A percentile compares a stretch with the other conserved stretches of the same genome.
These are phyloP conservation scores for Yponomeuta cagnagella DNA, from an alignment of 2,888 invertebrate genomes.

Conservation along the genomic window DNA sequence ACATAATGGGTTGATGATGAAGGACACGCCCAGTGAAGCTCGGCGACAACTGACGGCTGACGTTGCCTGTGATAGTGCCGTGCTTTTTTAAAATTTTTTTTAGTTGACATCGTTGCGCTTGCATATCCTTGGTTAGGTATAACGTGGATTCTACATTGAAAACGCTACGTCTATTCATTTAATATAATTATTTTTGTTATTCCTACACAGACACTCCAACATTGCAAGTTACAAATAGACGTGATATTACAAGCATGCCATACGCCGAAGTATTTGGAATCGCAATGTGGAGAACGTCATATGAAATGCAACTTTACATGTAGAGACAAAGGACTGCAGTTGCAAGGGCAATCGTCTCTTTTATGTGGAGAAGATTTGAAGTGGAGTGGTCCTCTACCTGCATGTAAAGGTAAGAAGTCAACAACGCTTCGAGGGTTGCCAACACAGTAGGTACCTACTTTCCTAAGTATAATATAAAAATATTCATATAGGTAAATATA, in stretches of 20 bases:
- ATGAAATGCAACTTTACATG: conserved; percentile 54
- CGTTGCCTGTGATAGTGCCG: too few relatives aligned
- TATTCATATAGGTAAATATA: too few relatives aligned
- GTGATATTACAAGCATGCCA: conserved; percentile 57
- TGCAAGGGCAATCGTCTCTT: conserved; percentile 39
- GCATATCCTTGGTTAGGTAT: too few relatives aligned
- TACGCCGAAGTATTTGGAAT: conserved; percentile 46
- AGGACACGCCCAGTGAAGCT: neutral
- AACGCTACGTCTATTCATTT: too few relatives aligned
- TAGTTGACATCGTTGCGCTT: too few relatives aligned
- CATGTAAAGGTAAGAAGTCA: conserved; percentile 44
- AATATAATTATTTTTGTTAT: conserved; percentile 3
- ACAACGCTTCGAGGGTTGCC: neutral
- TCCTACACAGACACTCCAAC: conserved; percentile 48
- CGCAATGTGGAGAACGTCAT: conserved; percentile 43
- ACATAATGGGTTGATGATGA: too few relatives aligned
- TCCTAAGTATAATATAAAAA: too few relatives aligned
- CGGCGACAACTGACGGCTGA: too few relatives aligned
- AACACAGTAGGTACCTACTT: neutral
- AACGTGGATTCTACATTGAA: too few relatives aligned
- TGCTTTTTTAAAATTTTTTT: too few relatives aligned
- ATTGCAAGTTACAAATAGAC: conserved; percentile 62
- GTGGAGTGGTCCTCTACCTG: conserved; percentile 56
- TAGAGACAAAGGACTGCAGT: conserved; percentile 38
- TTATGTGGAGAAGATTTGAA: conserved; percentile 44